phyloP scores from a whole-genome alignment of 2,888 invertebrate species.

The Entomobrya proxima region DNA sequence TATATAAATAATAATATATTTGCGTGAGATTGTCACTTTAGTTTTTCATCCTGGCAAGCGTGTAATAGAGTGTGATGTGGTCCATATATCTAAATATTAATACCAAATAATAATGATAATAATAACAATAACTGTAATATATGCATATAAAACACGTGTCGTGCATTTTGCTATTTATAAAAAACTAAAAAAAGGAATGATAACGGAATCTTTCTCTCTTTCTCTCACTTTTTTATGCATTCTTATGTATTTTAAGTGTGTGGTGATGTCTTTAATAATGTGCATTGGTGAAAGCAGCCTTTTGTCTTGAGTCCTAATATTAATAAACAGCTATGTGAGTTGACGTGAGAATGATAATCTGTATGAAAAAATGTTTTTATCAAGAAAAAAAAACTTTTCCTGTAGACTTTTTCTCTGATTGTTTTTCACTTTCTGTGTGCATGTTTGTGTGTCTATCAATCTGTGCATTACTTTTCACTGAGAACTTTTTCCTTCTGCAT shows the following conservation, averaged over 20 bases:
- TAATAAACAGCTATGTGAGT: not conserved
- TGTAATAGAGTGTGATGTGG: constrained; percentile 30
- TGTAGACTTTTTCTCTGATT: not conserved
- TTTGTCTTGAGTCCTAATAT: not conserved
- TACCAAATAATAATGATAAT: constrained; percentile 7
- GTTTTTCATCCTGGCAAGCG: too few species aligned
- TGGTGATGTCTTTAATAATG: constrained; percentile 23
- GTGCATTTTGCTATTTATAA: constrained; percentile 38
- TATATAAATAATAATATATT: not conserved
- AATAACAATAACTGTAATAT: constrained; percentile 42
- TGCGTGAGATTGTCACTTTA: constrained; percentile 5
- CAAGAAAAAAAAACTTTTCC: not conserved
- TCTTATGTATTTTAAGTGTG: not conserved
- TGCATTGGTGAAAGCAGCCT: constrained; percentile 55
- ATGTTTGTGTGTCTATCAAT: not conserved
- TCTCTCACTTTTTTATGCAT: not conserved
- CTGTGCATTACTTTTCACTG: not conserved
- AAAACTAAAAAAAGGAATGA: not conserved
- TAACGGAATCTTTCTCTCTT: not conserved
- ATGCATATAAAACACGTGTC: not conserved
- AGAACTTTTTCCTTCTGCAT: not conserved
- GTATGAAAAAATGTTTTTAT: not conserved
- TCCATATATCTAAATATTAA: constrained; percentile 25
- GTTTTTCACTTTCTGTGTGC: not conserved
- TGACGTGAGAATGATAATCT: constrained; percentile 22